Percentiles rank a stretch among this genome's conserved stretches.
These are phyloP conservation scores for Phrixothrix hirtus DNA, from an alignment of 2,888 invertebrate genomes.

Conservation along the genomic window DNA sequence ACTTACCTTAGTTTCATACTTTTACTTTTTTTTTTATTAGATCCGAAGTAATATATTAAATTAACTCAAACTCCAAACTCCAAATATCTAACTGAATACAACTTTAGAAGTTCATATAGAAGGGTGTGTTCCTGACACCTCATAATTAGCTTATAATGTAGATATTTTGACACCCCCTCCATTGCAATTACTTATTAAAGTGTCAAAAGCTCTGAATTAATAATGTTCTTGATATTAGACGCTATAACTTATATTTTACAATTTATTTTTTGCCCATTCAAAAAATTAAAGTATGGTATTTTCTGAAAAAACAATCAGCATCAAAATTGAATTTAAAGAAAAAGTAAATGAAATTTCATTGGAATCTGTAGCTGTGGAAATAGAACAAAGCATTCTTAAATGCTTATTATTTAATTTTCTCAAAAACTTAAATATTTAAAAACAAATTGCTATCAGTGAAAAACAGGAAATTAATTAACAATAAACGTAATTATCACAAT, in stretches of 20 bases:
- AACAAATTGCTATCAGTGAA: too few relatives aligned
- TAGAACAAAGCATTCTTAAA: neutral
- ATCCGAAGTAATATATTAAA: too few relatives aligned
- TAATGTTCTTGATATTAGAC: slow-evolving; percentile 24
- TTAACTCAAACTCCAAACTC: too few relatives aligned
- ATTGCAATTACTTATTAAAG: slow-evolving; percentile 34
- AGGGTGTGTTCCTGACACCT: slow-evolving; percentile 37
- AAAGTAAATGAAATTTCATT: neutral
- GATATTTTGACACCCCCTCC: slow-evolving; percentile 35
- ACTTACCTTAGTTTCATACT: too few relatives aligned
- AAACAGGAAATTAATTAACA: neutral
- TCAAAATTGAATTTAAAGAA: neutral
- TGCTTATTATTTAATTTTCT: neutral
- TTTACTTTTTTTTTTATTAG: too few relatives aligned
- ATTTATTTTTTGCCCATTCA: slow-evolving; percentile 9
- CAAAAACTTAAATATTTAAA: neutral
- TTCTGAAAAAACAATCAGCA: neutral
- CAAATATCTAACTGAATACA: slow-evolving; percentile 4
- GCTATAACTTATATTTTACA: slow-evolving; percentile 20
- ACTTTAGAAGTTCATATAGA: slow-evolving; percentile 22
- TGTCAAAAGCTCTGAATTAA: slow-evolving; percentile 30
- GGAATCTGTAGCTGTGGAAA: neutral
- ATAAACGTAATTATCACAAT: neutral
- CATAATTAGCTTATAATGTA: slow-evolving; percentile 37
- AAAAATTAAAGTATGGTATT: neutral